Evolutionary conservation across 2,888 invertebrate genomes (phyloP).

Genomic region (Drosophila leonis): DNA sequence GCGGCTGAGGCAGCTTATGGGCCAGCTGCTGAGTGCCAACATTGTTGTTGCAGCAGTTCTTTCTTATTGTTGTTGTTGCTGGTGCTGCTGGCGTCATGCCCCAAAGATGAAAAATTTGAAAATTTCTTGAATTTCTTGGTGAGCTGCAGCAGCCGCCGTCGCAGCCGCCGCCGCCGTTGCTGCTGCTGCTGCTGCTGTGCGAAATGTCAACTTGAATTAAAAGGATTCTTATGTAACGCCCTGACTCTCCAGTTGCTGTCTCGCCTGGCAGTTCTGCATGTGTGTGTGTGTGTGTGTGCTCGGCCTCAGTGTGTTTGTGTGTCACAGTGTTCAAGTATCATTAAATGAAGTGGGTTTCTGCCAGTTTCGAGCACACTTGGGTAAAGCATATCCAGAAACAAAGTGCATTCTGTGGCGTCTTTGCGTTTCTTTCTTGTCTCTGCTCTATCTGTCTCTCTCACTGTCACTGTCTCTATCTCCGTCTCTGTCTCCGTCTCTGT

Average conservation of each 20-base stretch:
- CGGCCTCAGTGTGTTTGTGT: conserved; percentile 79
- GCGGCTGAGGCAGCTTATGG: conserved; percentile 49
- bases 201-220: conserved; percentile 84
- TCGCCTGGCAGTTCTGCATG: conserved; percentile 40
- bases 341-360: conserved; percentile 85
- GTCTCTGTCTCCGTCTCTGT: background rate
- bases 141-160: conserved; percentile 27
- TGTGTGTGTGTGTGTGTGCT: conserved; percentile 41
- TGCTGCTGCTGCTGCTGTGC: conserved; percentile 57
- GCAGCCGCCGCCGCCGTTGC: conserved; percentile 36
- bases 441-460: conserved; percentile 8
- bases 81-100: conserved; percentile 48
- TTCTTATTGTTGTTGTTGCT: conserved; percentile 26
- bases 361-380: conserved; percentile 83
- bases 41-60: conserved; percentile 51
- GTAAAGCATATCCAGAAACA: conserved; percentile 84
- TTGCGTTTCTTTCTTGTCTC: conserved; percentile 61
- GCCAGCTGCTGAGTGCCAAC: conserved; percentile 72
- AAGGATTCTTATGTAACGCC: conserved; percentile 82
- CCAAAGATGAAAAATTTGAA: conserved; percentile 82
- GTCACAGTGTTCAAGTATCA: conserved; percentile 84
- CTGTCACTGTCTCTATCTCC: background rate
- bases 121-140: conserved; percentile 77
- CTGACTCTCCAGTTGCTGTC: conserved; percentile 58
- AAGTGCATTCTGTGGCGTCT: conserved; percentile 83